Evolutionary conservation across 2,888 invertebrate genomes (phyloP).

Genomic region (Hirtodrosophila alboralis): DNA sequence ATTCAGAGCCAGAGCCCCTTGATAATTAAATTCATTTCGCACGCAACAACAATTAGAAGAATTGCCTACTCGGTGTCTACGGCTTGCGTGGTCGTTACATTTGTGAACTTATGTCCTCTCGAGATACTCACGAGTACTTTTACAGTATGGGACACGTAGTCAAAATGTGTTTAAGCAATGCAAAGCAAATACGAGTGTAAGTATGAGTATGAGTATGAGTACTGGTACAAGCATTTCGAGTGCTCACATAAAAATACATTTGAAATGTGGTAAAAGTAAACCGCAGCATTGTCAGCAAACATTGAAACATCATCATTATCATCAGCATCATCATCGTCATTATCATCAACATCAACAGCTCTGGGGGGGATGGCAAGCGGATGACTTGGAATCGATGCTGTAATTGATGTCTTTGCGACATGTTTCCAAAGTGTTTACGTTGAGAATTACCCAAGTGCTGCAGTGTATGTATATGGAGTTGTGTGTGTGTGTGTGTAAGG

Average conservation of each 20-base stretch:
- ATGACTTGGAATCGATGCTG: constrained; percentile 65
- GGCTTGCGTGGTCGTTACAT: constrained; percentile 14
- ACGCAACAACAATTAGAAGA: constrained; percentile 62
- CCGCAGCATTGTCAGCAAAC: constrained; percentile 73
- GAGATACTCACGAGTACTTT: constrained; percentile 17
- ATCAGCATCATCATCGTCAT: constrained; percentile 40
- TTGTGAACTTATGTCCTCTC: constrained; percentile 15
- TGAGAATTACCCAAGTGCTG: constrained; percentile 73
- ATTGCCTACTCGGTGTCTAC: constrained; percentile 15
- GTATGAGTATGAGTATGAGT: no score
- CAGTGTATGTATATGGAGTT: constrained; percentile 22
- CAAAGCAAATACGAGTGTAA: constrained; percentile 50
- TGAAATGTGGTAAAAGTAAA: constrained; percentile 63
- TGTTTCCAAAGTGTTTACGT: constrained; percentile 80
- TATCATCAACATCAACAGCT: constrained; percentile 27
- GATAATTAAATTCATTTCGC: constrained; percentile 38
- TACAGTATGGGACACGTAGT: constrained; percentile 50
- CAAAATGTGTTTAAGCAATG: constrained; percentile 69
- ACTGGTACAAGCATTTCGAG: constrained; percentile 21
- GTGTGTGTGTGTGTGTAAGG: constrained; percentile 9
- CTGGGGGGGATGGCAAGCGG: constrained; percentile 16
- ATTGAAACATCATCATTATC: constrained; percentile 71
- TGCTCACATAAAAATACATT: constrained; percentile 71
- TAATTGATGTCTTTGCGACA: constrained; percentile 84
- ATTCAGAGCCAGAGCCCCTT: constrained; percentile 5